A percentile compares a stretch with the other conserved stretches of the same genome.
These are phyloP conservation scores for Parus major DNA, from an alignment of 2,113 vertebrate species.

Conservation along the genomic window DNA sequence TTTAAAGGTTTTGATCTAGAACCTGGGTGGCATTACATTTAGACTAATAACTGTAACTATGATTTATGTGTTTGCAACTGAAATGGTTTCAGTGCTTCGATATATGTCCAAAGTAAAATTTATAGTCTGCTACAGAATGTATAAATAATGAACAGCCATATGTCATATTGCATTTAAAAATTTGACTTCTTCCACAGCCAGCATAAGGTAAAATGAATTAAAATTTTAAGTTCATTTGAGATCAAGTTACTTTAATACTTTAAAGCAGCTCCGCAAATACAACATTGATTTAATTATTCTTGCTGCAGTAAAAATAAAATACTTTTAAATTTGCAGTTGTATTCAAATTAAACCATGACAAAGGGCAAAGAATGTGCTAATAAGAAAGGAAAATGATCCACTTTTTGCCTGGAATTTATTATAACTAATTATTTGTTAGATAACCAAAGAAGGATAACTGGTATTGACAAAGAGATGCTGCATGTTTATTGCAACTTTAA, in stretches of 20 bases:
- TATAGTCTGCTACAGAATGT: conserved; percentile 83
- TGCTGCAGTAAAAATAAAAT: conserved; percentile 50
- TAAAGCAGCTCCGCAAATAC: conserved; percentile 55
- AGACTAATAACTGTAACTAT: conserved; percentile 82
- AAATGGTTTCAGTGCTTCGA: conserved; percentile 77
- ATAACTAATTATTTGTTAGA: not conserved
- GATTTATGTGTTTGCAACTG: conserved; percentile 82
- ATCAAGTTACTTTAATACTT: conserved; percentile 71
- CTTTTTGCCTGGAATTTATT: not conserved
- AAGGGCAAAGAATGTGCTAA: not conserved
- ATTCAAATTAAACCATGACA: conserved; percentile 6
- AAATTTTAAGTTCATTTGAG: conserved; percentile 76
- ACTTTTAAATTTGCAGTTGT: not conserved
- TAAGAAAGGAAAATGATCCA: not conserved
- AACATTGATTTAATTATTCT: conserved; percentile 67
- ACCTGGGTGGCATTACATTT: conserved; percentile 78
- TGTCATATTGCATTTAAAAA: conserved; percentile 81
- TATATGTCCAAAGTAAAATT: conserved; percentile 83
- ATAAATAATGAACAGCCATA: conserved; percentile 85
- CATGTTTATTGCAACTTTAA: not conserved
- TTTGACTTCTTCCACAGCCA: conserved; percentile 73
- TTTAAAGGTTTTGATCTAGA: conserved; percentile 85
- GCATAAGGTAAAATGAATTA: conserved; percentile 78
- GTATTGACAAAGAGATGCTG: not conserved
- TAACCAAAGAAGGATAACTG: not conserved